Base-by-base conservation (phyloP, 2,888 invertebrate species). In the Pyralis farinalis region DNA sequence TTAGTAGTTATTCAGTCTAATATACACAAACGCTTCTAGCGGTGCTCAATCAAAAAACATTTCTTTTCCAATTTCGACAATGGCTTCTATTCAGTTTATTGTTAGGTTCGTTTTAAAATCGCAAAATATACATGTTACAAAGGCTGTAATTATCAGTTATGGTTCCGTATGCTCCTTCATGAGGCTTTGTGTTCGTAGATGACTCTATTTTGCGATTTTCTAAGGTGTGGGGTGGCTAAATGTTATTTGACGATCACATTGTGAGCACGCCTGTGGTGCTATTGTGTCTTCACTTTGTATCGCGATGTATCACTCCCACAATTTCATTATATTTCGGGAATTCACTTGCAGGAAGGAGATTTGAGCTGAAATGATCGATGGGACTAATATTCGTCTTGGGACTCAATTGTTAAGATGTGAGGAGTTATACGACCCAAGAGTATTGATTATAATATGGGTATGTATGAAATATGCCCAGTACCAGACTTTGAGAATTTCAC, bases 151-250 rank as follows among this genome's bases (percentile, higher is more conserved):
- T 87, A 87, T 89, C 67, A 73, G 72, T 79, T 81, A 71, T 76
- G 74, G 82, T 72, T 71, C 75, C 71, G 67, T 73, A 63, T 58
- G 73, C 73, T 75, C 64, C 73, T 76, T 80, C 76, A 75, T 72
- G 65, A 61, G 53, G 58, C 69, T 66, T 86, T 85, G 84, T 86
- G 51, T 53, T 31, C 31, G 39, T 57, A 60, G 81, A 88, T 83
- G 83, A 86, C 86, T 88, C 80, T 74, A 88, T 88, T 84, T 87
- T 79, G 86, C 81, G 81, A 85, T 82, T 80, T 72, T 84, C 84
- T 84, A 86, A 85, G 83, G 87, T 86, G 85, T 82, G 85, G 86
- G 84, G 77, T 73, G 81, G 80, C 81, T 87, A 86, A 87, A 86
- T 80, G 86, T 84, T 87, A 87, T 87, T 86, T 86, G 85, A 88